These are phyloP conservation scores for Drosophila seguyi DNA, from an alignment of 1,140 invertebrate species.

Conservation along the genomic window DNA sequence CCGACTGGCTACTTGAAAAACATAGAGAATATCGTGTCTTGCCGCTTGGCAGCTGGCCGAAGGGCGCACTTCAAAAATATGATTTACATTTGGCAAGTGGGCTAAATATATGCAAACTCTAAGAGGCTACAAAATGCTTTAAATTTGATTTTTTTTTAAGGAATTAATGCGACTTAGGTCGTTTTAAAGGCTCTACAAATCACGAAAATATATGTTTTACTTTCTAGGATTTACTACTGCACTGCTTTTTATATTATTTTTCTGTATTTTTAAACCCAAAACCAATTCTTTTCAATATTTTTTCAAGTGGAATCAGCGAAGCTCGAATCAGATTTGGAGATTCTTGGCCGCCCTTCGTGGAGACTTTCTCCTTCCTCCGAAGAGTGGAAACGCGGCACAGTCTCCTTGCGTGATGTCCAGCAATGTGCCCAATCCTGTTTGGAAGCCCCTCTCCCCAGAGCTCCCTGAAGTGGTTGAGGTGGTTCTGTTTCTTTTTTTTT, in stretches of 20 bases:
- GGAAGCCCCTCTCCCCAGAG: not conserved
- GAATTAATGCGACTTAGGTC: not conserved
- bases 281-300: not conserved
- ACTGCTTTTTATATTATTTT: too few relatives aligned
- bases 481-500: conserved; percentile 9
- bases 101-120: not conserved
- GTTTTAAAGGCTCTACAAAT: not conserved
- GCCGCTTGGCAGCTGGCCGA: conserved; percentile 30
- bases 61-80: conserved; percentile 33
- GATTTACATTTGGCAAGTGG: conserved; percentile 8
- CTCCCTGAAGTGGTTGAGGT: conserved; percentile 10
- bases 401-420: conserved; percentile 78
- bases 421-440: conserved; percentile 82
- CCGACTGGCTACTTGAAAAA: conserved; percentile 28
- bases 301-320: conserved; percentile 3
- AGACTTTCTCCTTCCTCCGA: conserved; percentile 70
- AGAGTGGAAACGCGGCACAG: conserved; percentile 35
- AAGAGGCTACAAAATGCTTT: not conserved
- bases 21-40: conserved; percentile 33
- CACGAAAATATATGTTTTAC: not conserved
- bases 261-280: too few relatives aligned
- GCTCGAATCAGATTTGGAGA: conserved; percentile 33
- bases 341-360: conserved; percentile 49
- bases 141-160: not conserved
- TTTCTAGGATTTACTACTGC: not conserved